Percentiles rank a stretch among this genome's conserved stretches.
These are phyloP conservation scores for Apamea anceps DNA, from an alignment of 2,888 invertebrate species.

Conservation along the genomic window DNA sequence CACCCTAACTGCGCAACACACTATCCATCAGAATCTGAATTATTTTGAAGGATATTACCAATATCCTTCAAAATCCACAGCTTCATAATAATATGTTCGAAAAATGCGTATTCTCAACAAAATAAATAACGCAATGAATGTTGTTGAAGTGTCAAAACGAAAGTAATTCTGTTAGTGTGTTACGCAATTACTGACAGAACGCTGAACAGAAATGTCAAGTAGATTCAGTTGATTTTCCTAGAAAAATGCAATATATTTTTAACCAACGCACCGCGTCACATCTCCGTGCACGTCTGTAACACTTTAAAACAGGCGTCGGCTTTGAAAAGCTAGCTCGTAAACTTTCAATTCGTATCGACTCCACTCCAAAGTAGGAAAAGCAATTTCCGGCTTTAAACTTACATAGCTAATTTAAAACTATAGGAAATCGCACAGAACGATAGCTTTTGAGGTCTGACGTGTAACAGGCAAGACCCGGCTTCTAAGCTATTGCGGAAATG, in stretches of 20 bases:
- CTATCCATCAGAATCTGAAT: neutral
- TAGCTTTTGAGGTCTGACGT: constrained; percentile 71
- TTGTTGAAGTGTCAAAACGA: neutral
- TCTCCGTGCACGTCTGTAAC: constrained; percentile 3
- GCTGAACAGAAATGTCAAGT: constrained; percentile 6
- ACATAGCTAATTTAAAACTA: constrained; percentile 68
- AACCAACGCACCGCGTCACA: neutral
- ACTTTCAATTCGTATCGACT: constrained; percentile 52
- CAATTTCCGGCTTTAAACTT: constrained; percentile 69
- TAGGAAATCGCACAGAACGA: constrained; percentile 68
- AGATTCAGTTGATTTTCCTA: constrained; percentile 21
- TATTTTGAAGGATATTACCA: neutral
- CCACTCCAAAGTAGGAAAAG: constrained; percentile 52
- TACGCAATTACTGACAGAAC: too few relatives aligned
- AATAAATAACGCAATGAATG: neutral
- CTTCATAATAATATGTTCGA: neutral
- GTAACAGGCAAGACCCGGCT: constrained; percentile 79
- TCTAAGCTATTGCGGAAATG: constrained; percentile 60
- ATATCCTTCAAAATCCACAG: neutral
- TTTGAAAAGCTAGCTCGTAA: constrained; percentile 51
- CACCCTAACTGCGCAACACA: neutral
- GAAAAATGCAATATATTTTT: constrained; percentile 24
- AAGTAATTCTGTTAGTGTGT: neutral
- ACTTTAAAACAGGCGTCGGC: constrained; percentile 23
- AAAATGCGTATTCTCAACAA: neutral